Evolutionary conservation across 1,140 invertebrate species (phyloP), one percentile per base, ranked within the genome.

Genomic region (Mercenaria mercenaria): DNA sequence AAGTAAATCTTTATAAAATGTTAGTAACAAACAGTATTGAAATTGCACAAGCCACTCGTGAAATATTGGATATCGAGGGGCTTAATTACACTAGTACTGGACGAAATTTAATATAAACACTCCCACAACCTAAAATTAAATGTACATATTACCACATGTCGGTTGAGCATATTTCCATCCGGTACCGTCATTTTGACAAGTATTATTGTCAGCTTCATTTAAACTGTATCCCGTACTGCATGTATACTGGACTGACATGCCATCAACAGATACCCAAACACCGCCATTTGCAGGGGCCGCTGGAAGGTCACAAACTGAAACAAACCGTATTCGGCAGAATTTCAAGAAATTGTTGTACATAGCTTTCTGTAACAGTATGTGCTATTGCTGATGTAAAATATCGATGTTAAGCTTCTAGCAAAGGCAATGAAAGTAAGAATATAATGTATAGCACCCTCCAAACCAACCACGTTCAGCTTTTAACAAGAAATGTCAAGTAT

Each of bases 71-170:
- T n/a, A n/a, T n/a, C n/a, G n/a, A n/a, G n/a, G n/a, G n/a, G n/a
- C n/a, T n/a, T n/a, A n/a, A n/a, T n/a, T n/a, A n/a, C n/a, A n/a
- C n/a, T n/a, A n/a, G n/a, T n/a, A n/a, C n/a, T n/a, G n/a, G n/a
- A n/a, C n/a, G n/a, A n/a, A n/a, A n/a, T n/a, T n/a, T n/a, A n/a
- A n/a, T n/a, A n/a, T n/a, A n/a, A n/a, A n/a, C n/a, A n/a, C n/a
- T n/a, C n/a, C n/a, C n/a, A n/a, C n/a, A n/a, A n/a, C n/a, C n/a
- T n/a, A n/a, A n/a, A n/a, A n/a, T n/a, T n/a, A n/a, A n/a, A n/a
- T n/a, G n/a, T n/a, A n/a, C n/a, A 79, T 8, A 39, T 47, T 88
- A 88, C 86, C 86, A 72, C 86, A 88, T 43, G 76, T 32, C n/a
- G 86, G 76, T 6, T 88, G 34, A 11, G 39, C 52, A 29, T 79